Conservation (phyloP, 2,113 vertebrate species). For the Shinisaurus crocodilurus region DNA sequence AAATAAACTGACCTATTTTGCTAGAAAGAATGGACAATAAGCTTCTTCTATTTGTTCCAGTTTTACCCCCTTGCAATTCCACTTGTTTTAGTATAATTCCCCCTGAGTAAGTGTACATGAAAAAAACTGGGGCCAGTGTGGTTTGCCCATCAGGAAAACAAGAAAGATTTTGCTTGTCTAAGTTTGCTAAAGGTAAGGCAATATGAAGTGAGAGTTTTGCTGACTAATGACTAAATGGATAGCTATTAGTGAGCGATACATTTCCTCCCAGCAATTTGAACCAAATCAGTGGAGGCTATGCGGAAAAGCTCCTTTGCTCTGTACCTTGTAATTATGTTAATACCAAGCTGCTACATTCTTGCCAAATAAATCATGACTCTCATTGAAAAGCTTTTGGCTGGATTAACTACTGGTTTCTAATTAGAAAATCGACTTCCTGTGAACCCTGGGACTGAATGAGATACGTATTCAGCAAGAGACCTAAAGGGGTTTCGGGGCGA, state of each 20-base stretch:
- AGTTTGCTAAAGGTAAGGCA: conserved; percentile 52
- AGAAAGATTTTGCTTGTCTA: conserved; percentile 52
- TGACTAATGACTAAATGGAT: conserved; percentile 70
- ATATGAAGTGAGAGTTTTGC: conserved; percentile 59
- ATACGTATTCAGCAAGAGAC: conserved; percentile 58
- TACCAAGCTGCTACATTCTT: conserved; percentile 48
- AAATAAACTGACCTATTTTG: neutral
- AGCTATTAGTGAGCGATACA: conserved; percentile 65
- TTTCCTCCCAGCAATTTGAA: conserved; percentile 67
- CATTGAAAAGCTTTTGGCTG: conserved; percentile 72
- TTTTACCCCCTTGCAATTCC: neutral
- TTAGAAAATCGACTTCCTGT: conserved; percentile 75
- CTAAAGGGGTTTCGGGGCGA: conserved; percentile 57
- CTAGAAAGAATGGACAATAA: conserved; percentile 6
- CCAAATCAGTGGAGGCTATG: conserved; percentile 51
- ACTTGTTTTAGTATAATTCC: conserved; percentile 28
- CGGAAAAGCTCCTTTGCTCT: conserved; percentile 59
- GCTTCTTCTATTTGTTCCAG: neutral
- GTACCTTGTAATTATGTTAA: conserved; percentile 77
- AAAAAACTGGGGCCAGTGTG: neutral
- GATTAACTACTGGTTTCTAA: conserved; percentile 77
- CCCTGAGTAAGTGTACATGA: conserved; percentile 10
- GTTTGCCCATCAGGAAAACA: conserved; percentile 51
- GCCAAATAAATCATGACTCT: conserved; percentile 76
- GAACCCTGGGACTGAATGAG: conserved; percentile 49